Evolutionary conservation across 1,140 invertebrate species (phyloP).

Genomic region (Brachionus paranguensis): DNA sequence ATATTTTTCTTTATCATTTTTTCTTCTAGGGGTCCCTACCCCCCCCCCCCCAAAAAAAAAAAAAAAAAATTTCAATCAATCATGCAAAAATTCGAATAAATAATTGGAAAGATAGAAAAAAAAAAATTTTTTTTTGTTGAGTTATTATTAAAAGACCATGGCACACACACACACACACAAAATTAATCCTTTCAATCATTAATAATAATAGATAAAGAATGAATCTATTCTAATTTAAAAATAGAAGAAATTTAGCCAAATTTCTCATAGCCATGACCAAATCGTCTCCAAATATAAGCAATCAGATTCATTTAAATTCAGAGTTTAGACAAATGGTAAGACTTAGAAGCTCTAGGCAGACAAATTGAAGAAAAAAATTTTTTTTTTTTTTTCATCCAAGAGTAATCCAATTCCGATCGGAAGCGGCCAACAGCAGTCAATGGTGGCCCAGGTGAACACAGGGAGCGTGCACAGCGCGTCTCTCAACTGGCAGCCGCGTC

Average conservation of each 20-base stretch:
- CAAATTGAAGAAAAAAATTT: background rate
- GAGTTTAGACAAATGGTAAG: conserved; percentile 39
- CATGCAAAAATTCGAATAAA: background rate
- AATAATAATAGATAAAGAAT: background rate
- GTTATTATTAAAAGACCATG: conserved; percentile 19
- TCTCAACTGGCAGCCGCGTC: background rate
- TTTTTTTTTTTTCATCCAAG: background rate
- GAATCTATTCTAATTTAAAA: background rate
- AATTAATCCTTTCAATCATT: background rate
- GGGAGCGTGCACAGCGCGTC: background rate
- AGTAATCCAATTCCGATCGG: conserved; percentile 38
- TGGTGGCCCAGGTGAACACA: background rate
- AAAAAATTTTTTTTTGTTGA: background rate
- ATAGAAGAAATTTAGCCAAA: conserved; percentile 1
- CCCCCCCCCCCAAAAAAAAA: too few relatives aligned
- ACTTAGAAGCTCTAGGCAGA: background rate
- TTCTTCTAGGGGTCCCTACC: too few relatives aligned
- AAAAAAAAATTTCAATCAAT: background rate
- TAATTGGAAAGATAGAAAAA: background rate
- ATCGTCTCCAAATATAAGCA: conserved; percentile 24
- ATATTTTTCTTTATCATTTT: background rate
- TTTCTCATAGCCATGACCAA: conserved; percentile 31
- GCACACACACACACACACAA: background rate
- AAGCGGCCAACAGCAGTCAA: background rate
- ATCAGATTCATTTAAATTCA: conserved; percentile 26